A percentile compares a stretch with the other conserved stretches of the same genome.
Evolutionary conservation across 2,113 vertebrate species (phyloP).

Genomic region (Lanius collurio): DNA sequence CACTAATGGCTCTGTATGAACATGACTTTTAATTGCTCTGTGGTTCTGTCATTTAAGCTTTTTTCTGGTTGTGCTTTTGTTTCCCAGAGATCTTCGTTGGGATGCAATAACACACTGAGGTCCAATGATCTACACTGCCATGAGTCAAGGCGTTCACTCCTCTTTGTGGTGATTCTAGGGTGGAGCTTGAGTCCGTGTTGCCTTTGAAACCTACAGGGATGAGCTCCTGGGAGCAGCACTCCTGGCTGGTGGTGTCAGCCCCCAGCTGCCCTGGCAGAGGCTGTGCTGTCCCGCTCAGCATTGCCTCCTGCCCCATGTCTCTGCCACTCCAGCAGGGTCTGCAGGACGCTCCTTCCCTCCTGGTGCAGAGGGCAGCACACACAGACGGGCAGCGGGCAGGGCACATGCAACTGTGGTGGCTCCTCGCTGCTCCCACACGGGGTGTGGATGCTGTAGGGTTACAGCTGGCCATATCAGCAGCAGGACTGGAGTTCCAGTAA

Average conservation of each 20-base stretch:
- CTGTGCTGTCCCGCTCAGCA: not conserved
- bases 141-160: not conserved
- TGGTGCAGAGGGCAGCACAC: rapidly evolving
- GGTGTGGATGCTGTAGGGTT: not conserved
- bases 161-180: not conserved
- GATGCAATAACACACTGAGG: not conserved
- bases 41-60: not conserved
- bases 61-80: not conserved
- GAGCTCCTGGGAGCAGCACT: not conserved
- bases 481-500: not conserved
- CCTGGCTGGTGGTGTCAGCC: not conserved
- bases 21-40: conserved; percentile 20
- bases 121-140: not conserved
- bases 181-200: not conserved
- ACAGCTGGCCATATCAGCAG: not conserved
- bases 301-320: not conserved
- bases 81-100: not conserved
- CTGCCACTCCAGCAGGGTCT: not conserved
- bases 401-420: not conserved
- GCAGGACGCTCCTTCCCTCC: rapidly evolving
- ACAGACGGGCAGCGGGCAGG: too few species aligned
- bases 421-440: not conserved
- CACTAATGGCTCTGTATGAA: conserved; percentile 31
- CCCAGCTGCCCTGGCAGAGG: not conserved
- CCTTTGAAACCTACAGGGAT: not conserved